Evolutionary conservation across 2,888 invertebrate species (phyloP).

Genomic region (Drosophila pseudotakahashii): DNA sequence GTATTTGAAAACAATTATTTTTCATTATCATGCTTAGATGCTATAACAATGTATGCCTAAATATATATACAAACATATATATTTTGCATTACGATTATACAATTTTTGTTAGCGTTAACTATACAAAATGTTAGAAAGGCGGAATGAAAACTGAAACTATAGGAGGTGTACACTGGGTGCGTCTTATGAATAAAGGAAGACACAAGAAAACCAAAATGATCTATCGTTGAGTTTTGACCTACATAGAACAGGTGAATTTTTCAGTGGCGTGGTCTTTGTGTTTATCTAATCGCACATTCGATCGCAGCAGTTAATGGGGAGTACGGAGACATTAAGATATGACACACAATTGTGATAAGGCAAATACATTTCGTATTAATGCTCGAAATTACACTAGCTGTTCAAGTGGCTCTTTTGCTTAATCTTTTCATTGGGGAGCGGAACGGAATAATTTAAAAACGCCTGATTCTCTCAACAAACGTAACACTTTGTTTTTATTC

Average conservation of each 20-base stretch:
- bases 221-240: conserved; percentile 15
- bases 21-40: conserved; percentile 64
- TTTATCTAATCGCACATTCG: conserved; percentile 18
- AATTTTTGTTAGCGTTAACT: conserved; percentile 68
- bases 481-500: conserved; percentile 17
- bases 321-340: neutral
- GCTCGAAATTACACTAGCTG: neutral
- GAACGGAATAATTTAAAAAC: conserved; percentile 1
- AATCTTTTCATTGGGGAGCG: neutral
- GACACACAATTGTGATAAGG: neutral
- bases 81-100: conserved; percentile 63
- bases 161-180: conserved; percentile 64
- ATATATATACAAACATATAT: conserved; percentile 49
- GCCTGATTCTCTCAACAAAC: neutral
- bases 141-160: conserved; percentile 48
- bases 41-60: conserved; percentile 58
- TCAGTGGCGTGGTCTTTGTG: neutral
- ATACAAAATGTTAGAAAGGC: conserved; percentile 62
- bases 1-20: conserved; percentile 49
- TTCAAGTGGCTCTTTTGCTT: neutral
- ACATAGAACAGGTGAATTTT: neutral
- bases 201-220: conserved; percentile 45
- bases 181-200: conserved; percentile 64
- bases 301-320: neutral
- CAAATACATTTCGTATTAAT: neutral